Evolutionary conservation across 2,113 vertebrate genomes (phyloP), one percentile per base, ranked within the genome.

Genomic region (Triplophysa siluroides): DNA sequence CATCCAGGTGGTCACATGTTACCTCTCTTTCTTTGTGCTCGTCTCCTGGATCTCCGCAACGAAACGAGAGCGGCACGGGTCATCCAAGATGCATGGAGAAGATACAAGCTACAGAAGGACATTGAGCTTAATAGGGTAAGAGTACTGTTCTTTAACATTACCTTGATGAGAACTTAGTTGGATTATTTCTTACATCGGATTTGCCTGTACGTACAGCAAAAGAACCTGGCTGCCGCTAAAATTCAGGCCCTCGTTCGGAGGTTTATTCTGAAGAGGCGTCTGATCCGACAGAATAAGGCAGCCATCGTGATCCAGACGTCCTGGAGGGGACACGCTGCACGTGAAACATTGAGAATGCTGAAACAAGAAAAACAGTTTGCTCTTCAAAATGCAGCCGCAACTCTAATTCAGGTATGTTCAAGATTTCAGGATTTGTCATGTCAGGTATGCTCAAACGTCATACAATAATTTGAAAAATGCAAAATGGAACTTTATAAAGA

Each of bases 21-120:
- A 95, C 89, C 88, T 99, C 62, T 96, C 97, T 98, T 97, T 85
- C 93, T 99, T 54, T 99, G 97, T 43, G 92, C 93, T 0, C 93
- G 97, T 47, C 96, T 99, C 80, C 85, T 99, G 64, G 94, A 96
- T 86, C 93, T 99, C 74, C 89, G 95, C 1, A 94, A 96, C 14
- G 98, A 99, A 89, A 93, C 94, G 29, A 90, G 96, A 90, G 96
- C 98, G 10, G 97, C 96, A 33, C 90, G 94, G 8, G 78, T 96
- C 74, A 97, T 99, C 76, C 98, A 98, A 84, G 89, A 87, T 14
- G 86, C 89, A 26, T 99, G 97, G 98, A 95, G 97, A 77, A 94
- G 88, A 82, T 92, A 95, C 87, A 95, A 86, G 64, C 78, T 95
- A 8, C 93, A 85, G 87, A 91, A 58, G 76, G 91, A 96, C 45